Conservation (phyloP, 2,113 vertebrate genomes). For the Salvelinus sp. region DNA sequence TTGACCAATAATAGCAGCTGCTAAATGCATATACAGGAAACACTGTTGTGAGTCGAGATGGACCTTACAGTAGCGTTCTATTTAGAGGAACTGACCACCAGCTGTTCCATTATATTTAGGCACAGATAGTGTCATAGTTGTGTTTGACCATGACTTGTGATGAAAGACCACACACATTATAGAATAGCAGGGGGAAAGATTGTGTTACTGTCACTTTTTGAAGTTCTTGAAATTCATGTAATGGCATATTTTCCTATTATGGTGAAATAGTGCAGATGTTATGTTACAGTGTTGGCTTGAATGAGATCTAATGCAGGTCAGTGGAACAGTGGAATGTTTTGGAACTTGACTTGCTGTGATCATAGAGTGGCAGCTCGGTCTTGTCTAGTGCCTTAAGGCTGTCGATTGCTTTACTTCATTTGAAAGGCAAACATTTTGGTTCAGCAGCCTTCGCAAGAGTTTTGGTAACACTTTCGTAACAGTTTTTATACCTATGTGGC, state of each 20-base stretch:
- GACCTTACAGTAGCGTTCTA: neutral
- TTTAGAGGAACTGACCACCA: slow-evolving; percentile 1
- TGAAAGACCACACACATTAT: neutral
- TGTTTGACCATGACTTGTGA: neutral
- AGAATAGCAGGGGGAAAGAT: neutral
- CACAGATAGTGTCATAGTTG: neutral
- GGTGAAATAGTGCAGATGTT: neutral
- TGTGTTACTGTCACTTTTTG: neutral
- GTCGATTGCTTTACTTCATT: no score
- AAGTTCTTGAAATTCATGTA: neutral
- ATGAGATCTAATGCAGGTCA: no score
- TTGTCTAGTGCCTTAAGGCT: no score
- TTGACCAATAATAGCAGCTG: neutral
- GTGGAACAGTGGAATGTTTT: no score
- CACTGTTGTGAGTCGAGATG: neutral
- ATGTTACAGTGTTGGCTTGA: neutral
- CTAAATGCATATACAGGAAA: neutral
- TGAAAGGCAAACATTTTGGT: no score
- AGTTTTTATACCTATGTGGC: no score
- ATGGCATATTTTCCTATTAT: neutral
- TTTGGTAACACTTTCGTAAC: no score
- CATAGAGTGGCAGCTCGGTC: no score
- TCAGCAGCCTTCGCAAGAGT: no score
- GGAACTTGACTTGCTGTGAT: no score
- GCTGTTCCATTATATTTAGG: slow-evolving; percentile 1